These are phyloP conservation scores for Actinernus sp. DNA, from an alignment of 92 coral and sea anemone species.

Conservation along the genomic window DNA sequence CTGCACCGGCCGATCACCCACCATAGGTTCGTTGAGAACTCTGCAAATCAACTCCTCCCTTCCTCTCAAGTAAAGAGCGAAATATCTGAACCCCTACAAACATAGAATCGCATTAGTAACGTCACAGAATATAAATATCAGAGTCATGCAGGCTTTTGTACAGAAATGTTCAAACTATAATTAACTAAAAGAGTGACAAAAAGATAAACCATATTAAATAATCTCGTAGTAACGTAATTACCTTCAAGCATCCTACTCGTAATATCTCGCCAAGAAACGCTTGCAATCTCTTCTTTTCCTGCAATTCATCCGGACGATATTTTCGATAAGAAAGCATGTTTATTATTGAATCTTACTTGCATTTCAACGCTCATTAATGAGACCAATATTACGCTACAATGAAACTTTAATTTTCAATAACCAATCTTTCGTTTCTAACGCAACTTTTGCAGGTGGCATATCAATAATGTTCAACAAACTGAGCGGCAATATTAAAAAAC, in stretches of 20 bases:
- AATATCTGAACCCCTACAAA: constrained; percentile 92
- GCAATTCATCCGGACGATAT: constrained; percentile 16
- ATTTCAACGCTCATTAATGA: too few relatives aligned
- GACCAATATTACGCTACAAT: too few relatives aligned
- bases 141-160: not conserved
- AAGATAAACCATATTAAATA: too few relatives aligned
- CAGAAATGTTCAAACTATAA: not conserved
- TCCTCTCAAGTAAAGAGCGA: constrained; percentile 93
- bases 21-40: constrained; percentile 98
- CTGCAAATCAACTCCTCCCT: constrained; percentile 93
- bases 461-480: too few relatives aligned
- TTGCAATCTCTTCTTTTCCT: constrained; percentile 96
- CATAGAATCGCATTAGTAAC: not conserved
- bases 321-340: constrained; percentile 32
- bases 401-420: too few relatives aligned
- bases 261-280: constrained; percentile 87
- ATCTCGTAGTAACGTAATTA: too few relatives aligned
- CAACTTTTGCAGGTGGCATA: constrained; percentile 19
- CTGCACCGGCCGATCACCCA: too few relatives aligned
- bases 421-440: too few relatives aligned
- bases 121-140: not conserved
- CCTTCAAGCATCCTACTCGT: constrained; percentile 94
- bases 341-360: too few relatives aligned
- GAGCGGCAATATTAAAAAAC: too few relatives aligned
- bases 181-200: not conserved